Conservation (phyloP, 2,113 vertebrate species). For the Macroglossus sobrinus region DNA sequence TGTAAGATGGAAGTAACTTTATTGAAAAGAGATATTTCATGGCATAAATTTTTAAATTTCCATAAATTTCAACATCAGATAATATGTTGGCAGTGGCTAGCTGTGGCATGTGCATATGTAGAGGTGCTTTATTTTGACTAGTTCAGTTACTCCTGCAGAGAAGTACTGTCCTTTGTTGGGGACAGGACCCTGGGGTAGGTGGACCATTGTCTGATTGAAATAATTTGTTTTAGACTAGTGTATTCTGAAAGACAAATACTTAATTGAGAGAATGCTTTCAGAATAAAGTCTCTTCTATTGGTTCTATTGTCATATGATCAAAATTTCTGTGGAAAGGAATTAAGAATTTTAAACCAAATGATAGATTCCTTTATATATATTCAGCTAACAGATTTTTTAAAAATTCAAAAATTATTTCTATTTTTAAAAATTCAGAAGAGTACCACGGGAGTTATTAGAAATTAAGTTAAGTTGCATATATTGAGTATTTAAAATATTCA, state of each 20-base stretch:
- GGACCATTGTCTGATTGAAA: background rate
- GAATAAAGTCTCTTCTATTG: background rate
- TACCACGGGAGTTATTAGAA: background rate
- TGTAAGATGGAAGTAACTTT: constrained; percentile 7
- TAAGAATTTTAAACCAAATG: background rate
- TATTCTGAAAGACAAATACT: background rate
- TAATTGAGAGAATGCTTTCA: background rate
- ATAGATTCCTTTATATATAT: background rate
- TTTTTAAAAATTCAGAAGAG: constrained; percentile 24
- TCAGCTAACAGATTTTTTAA: background rate
- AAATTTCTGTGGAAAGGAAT: background rate
- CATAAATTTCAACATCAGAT: background rate
- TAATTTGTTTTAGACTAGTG: background rate
- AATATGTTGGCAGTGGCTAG: background rate
- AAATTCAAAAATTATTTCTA: background rate
- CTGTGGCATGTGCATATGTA: background rate
- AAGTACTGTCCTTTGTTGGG: background rate
- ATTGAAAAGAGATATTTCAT: background rate
- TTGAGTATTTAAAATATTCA: background rate
- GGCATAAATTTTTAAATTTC: background rate
- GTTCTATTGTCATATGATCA: background rate
- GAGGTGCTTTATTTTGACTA: background rate
- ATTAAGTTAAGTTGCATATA: background rate
- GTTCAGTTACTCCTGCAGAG: background rate
- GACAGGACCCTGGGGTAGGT: background rate